A percentile compares a stretch with the other conserved stretches of the same genome.
phyloP scores from a whole-genome alignment of 2,888 invertebrate species.

The Drosophila planitibia region DNA sequence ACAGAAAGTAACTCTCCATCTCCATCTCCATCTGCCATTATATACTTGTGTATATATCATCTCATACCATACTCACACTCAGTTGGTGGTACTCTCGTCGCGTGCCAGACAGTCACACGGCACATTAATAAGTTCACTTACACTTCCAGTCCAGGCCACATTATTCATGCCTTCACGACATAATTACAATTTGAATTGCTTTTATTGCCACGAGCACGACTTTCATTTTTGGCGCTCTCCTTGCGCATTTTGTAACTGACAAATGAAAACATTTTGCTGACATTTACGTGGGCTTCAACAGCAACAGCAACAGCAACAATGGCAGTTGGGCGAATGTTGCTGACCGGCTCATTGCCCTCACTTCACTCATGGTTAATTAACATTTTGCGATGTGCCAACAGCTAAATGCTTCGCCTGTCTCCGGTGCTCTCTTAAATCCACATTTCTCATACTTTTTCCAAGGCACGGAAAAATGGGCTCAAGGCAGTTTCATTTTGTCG shows the following conservation, averaged over 20 bases:
- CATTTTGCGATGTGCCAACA: slow-evolving; percentile 64
- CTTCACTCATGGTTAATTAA: slow-evolving; percentile 71
- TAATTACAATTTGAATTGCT: slow-evolving; percentile 79
- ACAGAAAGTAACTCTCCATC: slow-evolving; percentile 40
- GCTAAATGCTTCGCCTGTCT: slow-evolving; percentile 18
- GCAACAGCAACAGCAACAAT: not conserved
- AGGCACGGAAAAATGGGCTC: slow-evolving; percentile 30
- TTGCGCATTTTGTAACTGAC: slow-evolving; percentile 62
- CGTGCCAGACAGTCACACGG: slow-evolving; percentile 55
- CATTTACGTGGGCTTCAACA: slow-evolving; percentile 62
- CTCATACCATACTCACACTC: slow-evolving; percentile 35
- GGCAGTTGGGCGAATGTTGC: slow-evolving; percentile 17
- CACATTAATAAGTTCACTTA: slow-evolving; percentile 75
- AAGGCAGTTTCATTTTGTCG: slow-evolving; percentile 34
- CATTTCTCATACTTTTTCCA: slow-evolving; percentile 48
- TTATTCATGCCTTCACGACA: slow-evolving; percentile 75
- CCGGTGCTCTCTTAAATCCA: slow-evolving; percentile 16
- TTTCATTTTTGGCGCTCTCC: slow-evolving; percentile 44
- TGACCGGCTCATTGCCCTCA: slow-evolving; percentile 50
- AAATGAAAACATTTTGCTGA: slow-evolving; percentile 77
- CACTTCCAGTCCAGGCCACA: slow-evolving; percentile 72
- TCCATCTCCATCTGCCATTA: slow-evolving; percentile 19
- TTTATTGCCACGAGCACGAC: slow-evolving; percentile 64
- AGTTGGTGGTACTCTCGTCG: slow-evolving; percentile 41
- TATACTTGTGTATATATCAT: slow-evolving; percentile 19